phyloP scores from a whole-genome alignment of 2,113 vertebrate species.

The Panurus biarmicus region DNA sequence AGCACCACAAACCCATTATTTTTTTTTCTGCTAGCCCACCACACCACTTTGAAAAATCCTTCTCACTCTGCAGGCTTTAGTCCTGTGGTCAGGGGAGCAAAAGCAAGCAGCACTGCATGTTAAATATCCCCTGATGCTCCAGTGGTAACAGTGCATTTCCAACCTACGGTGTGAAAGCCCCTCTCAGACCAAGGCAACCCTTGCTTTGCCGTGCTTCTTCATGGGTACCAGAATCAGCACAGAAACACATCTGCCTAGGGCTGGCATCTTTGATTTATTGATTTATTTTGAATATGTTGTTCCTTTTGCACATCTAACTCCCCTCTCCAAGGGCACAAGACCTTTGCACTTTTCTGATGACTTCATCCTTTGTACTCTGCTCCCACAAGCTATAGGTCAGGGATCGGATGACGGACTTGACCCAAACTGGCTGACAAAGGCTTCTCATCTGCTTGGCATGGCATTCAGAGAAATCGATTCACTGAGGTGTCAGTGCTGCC shows the following conservation, averaged over 20 bases:
- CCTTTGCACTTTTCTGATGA: slow-evolving; percentile 24
- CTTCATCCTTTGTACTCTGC: not conserved
- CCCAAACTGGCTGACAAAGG: slow-evolving; percentile 27
- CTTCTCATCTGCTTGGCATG: slow-evolving; percentile 15
- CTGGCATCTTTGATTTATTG: slow-evolving; percentile 11
- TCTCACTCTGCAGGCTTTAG: not conserved
- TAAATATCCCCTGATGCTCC: not conserved
- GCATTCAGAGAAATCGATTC: slow-evolving; percentile 9
- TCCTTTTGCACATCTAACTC: not conserved
- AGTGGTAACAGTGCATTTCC: not conserved
- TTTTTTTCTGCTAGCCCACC: not conserved
- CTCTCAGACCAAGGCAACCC: not conserved
- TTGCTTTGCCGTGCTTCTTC: not conserved
- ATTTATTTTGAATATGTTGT: not conserved
- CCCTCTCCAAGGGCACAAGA: not conserved
- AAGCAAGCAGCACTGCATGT: not conserved
- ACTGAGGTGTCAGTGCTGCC: not conserved
- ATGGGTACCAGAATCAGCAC: not conserved
- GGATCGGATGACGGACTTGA: not conserved
- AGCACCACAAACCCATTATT: not conserved
- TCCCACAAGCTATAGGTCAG: not conserved
- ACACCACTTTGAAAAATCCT: not conserved
- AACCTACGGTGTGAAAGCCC: not conserved
- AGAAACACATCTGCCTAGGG: not conserved
- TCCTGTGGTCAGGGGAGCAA: not conserved